A percentile compares a stretch with the other conserved stretches of the same genome.
Evolutionary conservation across 2,797 vertebrate genomes (phyloP).

Genomic region (Tauraco hartlaubi): DNA sequence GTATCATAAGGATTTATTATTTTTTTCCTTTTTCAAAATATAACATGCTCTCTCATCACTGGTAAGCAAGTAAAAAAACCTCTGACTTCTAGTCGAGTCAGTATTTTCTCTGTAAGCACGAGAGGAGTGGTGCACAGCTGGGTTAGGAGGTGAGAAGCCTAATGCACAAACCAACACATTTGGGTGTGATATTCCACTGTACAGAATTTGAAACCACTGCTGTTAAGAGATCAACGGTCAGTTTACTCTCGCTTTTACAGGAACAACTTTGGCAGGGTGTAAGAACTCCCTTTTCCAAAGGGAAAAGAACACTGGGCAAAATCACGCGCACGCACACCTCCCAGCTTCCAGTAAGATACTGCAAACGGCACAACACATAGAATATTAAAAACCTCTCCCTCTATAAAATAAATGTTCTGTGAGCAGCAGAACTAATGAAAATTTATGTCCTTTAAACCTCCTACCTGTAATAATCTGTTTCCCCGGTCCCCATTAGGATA

Average conservation of each 20-base stretch:
- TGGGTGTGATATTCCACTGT: conserved; percentile 6
- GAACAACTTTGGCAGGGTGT: not conserved
- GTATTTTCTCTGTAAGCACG: not conserved
- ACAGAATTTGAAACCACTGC: not conserved
- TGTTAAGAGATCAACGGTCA: not conserved
- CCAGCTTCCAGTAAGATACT: not conserved
- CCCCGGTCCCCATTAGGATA: rapidly evolving
- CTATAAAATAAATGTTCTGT: not conserved
- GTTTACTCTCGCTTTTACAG: not conserved
- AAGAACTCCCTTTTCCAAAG: not conserved
- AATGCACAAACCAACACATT: not conserved
- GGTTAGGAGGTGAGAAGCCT: not conserved
- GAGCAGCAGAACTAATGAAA: not conserved
- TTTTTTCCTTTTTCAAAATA: not conserved
- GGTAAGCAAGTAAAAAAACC: not conserved
- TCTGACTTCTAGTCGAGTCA: not conserved
- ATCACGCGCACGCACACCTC: not conserved
- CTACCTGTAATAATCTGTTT: not conserved
- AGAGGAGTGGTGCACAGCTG: not conserved
- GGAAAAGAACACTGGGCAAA: not conserved
- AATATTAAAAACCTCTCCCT: not conserved
- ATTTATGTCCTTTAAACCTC: not conserved
- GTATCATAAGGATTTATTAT: not conserved
- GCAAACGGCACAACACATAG: not conserved
- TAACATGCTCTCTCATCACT: not conserved